Evolutionary conservation across 2,888 invertebrate genomes (phyloP), one percentile per base, ranked within the genome.

Genomic region (Plemyria rubiginata): DNA sequence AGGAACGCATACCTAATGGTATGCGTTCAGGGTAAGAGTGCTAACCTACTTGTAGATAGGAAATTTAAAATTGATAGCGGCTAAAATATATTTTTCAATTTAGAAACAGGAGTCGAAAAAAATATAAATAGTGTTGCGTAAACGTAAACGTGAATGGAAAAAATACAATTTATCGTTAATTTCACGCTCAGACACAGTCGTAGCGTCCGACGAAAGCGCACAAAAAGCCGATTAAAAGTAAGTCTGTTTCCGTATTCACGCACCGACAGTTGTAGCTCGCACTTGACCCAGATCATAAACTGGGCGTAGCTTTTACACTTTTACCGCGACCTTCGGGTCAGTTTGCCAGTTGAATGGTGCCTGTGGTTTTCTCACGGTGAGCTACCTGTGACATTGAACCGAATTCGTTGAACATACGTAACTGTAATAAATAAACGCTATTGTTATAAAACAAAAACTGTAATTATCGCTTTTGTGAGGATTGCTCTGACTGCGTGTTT

Each of bases 271-370:
- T 65, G 74, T 74, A 51, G 55, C 58, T 54, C 68, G 72, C 72
- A 82, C 83, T 84, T 84, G 83, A 77, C 84, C 83, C 55, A 78
- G 70, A 62, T 79, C 53, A 62, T 54, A 43, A 22, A 61, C 54
- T 78, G 73, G 77, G 75, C 80, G 76, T 74, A 67, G 75, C 82
- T 86, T 86, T 81, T 80, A 82, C 80, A 85, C 86, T 87, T 86
- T 86, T 86, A 84, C 85, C 74, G 70, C 77, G 84, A 83, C 86
- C 85, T 85, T 82, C 66, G 75, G 66, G 69, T 60, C 70, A 70
- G 67, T 64, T 62, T 54, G 68, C 61, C 40, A 59, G 68, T 60
- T 67, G 65, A 74, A 70, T 67, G 62, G 46, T 59, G 69, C 66
- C 62, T 62, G 66, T 62, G 67, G 73, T 73, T 71, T 80, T 84